Base-by-base conservation (phyloP, 1,140 invertebrate species). In the Calycopis cecrops region DNA sequence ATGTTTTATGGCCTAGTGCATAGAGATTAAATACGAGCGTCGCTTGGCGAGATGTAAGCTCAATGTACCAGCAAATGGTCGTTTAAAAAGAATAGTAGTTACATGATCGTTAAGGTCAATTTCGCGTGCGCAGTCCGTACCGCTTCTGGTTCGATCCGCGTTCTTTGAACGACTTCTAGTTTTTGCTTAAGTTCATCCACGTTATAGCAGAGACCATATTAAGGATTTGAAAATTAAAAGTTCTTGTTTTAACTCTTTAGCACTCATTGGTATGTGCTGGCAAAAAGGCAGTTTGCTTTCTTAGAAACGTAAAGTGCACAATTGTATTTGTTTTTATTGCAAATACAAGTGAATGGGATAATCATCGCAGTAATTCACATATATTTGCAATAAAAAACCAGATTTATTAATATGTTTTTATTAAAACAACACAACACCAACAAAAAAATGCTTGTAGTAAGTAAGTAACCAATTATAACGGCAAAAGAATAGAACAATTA, bases 121-220 rank as follows among this genome's bases (percentile, higher is more conserved):
- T 72, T 83, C 60, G 73, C 65, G 69, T 73, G 73, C 60, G 53
- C 47, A 38, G 21, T 47, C 51, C 50, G 58, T 54, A 51, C 55
- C 57, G 65, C 59, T 65, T 62, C 65, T 69, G 63, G 64, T 69
- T 66, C 71, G 74, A 82, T 83, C 82, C 79, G 82, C 82, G 82
- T 85, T 85, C 79, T 77, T 82, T 64, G 67, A 68, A 67, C 72
- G 69, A 74, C 73, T 79, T 79, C 79, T 66, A 80, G 66, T 85
- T 85, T 85, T 85, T 83, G 74, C 67, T 52, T 47, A 66, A 80
- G 75, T 79, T 79, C 72, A 81, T 78, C 73, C 71, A 65, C 65
- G 62, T 76, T 53, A 71, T 67, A 78, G 74, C 67, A 61, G 65
- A 71, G 69, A 70, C 69, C 75, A 79, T 79, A 73, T 73, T 79